phyloP scores from a whole-genome alignment of 2,797 vertebrate species.

The Coilia nasus region DNA sequence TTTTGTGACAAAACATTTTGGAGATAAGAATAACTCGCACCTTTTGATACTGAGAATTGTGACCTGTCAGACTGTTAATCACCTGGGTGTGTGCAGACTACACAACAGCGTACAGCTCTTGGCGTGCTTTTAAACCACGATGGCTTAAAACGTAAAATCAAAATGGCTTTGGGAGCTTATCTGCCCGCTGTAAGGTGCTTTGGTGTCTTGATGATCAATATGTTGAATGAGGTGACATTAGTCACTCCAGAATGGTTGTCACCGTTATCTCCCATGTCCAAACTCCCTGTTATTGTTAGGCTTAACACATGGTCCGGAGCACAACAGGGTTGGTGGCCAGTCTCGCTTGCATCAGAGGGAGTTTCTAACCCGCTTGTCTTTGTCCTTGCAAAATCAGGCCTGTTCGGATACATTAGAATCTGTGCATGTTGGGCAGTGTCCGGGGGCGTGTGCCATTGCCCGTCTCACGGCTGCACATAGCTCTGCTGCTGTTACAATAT shows the following conservation, averaged over 20 bases:
- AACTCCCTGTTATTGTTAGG: conserved; percentile 60
- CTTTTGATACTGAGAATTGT: neutral
- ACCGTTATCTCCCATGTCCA: conserved; percentile 71
- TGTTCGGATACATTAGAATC: neutral
- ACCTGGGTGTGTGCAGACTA: neutral
- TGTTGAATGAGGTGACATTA: conserved; percentile 69
- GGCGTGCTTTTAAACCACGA: conserved; percentile 56
- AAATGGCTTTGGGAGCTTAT: conserved; percentile 62
- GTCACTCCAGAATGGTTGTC: conserved; percentile 66
- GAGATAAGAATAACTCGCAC: neutral
- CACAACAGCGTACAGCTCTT: conserved; percentile 51
- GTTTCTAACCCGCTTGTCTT: neutral
- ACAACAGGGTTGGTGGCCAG: neutral
- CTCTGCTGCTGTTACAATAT: neutral
- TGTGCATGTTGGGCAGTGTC: neutral
- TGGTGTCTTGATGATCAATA: conserved; percentile 67
- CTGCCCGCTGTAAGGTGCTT: conserved; percentile 51
- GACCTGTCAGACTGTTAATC: neutral
- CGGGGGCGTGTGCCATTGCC: too few species aligned
- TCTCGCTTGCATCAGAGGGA: neutral
- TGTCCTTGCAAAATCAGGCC: neutral
- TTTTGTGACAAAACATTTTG: neutral
- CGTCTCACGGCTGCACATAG: too few species aligned
- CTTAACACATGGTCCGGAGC: conserved; percentile 38
- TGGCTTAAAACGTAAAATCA: conserved; percentile 63